phyloP scores from a whole-genome alignment of 2,888 invertebrate genomes.

The Nebria brevicollis region DNA sequence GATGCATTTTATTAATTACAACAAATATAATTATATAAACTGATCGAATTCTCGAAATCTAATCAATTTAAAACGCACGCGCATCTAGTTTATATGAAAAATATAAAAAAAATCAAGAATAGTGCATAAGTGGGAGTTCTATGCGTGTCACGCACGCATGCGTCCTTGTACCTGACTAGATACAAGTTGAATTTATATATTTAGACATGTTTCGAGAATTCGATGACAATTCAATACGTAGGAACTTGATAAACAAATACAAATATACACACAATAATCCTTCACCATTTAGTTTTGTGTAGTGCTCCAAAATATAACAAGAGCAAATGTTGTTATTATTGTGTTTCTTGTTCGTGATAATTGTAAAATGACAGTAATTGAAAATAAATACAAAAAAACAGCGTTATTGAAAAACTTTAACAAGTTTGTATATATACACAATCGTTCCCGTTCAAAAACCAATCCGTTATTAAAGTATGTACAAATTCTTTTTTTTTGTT shows the following conservation, averaged over 20 bases:
- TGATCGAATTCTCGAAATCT: background rate
- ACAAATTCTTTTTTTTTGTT: background rate
- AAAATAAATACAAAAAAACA: slow-evolving; percentile 1
- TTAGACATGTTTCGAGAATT: background rate
- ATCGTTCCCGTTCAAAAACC: background rate
- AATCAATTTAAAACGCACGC: background rate
- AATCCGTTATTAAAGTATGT: background rate
- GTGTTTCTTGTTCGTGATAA: background rate
- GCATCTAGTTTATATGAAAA: too few relatives aligned
- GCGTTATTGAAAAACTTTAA: slow-evolving; percentile 1
- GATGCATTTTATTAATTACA: slow-evolving; percentile 1
- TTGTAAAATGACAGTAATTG: background rate
- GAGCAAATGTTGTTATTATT: background rate
- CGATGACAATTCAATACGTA: background rate
- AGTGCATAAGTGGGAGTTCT: too few relatives aligned
- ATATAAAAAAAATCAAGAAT: too few relatives aligned
- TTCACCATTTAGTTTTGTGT: background rate
- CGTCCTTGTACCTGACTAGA: too few relatives aligned
- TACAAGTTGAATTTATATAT: background rate
- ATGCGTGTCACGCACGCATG: too few relatives aligned
- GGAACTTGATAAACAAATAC: background rate
- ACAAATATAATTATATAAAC: background rate
- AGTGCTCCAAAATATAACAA: background rate
- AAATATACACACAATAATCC: background rate
- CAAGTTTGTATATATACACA: background rate